A percentile compares a stretch with the other conserved stretches of the same genome.
These are phyloP conservation scores for Cephalophus harveyi DNA, from an alignment of 2,113 vertebrate species.

Conservation along the genomic window DNA sequence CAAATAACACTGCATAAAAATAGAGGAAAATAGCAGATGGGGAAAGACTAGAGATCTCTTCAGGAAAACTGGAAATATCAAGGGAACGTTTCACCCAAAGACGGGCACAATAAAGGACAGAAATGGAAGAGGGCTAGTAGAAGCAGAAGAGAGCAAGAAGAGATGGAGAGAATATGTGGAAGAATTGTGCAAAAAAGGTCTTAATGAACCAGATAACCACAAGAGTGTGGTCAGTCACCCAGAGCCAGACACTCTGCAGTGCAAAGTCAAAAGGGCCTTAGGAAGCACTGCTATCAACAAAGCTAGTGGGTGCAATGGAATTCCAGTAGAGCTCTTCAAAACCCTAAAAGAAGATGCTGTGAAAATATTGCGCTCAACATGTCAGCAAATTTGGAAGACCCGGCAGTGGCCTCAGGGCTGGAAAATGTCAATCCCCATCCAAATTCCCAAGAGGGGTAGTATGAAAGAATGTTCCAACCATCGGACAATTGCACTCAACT, in stretches of 20 bases:
- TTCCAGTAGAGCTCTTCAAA: neutral
- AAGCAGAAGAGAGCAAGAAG: neutral
- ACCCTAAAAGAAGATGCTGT: neutral
- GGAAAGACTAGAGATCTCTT: neutral
- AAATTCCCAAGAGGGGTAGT: neutral
- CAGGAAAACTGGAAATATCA: neutral
- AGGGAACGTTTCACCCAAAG: neutral
- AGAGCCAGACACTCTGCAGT: neutral
- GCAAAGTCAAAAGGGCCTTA: neutral
- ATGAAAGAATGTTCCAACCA: neutral
- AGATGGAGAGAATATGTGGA: neutral
- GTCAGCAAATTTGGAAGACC: neutral
- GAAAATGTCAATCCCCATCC: neutral
- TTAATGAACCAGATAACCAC: neutral
- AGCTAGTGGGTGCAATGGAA: neutral
- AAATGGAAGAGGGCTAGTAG: neutral
- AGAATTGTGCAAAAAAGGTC: neutral
- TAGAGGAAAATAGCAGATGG: neutral
- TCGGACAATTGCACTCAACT: neutral
- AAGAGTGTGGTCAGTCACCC: neutral
- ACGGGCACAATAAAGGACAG: neutral
- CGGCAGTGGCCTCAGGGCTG: neutral
- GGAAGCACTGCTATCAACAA: neutral
- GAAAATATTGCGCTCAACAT: neutral
- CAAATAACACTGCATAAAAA: neutral